These are phyloP conservation scores for Thyatira batis DNA, from an alignment of 2,888 invertebrate species.

Conservation along the genomic window DNA sequence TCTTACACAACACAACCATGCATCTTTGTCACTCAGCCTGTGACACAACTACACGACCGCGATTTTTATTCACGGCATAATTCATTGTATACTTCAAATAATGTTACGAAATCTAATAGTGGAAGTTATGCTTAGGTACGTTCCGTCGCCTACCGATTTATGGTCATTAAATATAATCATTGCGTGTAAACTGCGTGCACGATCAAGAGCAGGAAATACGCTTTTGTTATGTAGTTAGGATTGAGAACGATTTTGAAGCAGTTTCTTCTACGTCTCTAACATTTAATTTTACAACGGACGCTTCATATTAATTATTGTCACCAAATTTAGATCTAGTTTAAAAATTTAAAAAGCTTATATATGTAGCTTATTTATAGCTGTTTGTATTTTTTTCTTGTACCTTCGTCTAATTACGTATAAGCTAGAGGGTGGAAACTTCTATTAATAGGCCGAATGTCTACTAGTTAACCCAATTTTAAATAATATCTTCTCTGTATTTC, in stretches of 20 bases:
- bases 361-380: no score
- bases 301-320: neutral
- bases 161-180: slow-evolving; percentile 5
- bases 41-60: neutral
- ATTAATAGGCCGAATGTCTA: neutral
- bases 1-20: slow-evolving; percentile 19
- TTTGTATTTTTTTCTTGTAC: no score
- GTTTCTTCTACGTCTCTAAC: neutral
- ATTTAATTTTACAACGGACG: neutral
- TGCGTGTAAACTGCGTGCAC: slow-evolving; percentile 4
- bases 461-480: neutral
- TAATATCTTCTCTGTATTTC: neutral
- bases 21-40: neutral
- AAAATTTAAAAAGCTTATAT: no score
- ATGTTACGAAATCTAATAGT: slow-evolving; percentile 33
- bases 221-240: slow-evolving; percentile 1
- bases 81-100: slow-evolving; percentile 24
- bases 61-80: slow-evolving; percentile 17
- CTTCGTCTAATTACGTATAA: no score
- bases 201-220: slow-evolving; percentile 1
- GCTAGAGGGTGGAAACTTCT: no score
- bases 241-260: neutral
- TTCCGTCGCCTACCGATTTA: neutral
- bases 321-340: neutral
- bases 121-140: slow-evolving; percentile 11